Percentiles rank a stretch among this genome's conserved stretches.
These are phyloP conservation scores for Hyla sarda DNA, from an alignment of 2,113 vertebrate genomes.

Conservation along the genomic window DNA sequence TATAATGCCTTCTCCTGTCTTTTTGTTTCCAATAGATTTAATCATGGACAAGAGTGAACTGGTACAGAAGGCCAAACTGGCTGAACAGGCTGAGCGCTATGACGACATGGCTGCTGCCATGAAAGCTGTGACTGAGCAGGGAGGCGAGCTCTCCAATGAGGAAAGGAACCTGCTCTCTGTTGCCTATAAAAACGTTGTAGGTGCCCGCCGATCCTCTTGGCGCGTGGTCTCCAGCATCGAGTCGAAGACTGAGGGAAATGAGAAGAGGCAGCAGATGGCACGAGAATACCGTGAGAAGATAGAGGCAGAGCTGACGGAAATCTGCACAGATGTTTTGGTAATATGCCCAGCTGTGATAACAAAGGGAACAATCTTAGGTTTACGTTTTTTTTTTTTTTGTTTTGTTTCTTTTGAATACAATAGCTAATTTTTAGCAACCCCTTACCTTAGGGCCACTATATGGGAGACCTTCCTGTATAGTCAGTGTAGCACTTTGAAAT, in stretches of 20 bases:
- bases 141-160: slow-evolving; percentile 93
- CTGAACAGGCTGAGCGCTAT: slow-evolving; percentile 97
- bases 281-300: slow-evolving; percentile 95
- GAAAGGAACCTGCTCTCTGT: slow-evolving; percentile 97
- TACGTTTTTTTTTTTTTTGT: no score
- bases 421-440: no score
- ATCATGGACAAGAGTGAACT: slow-evolving; percentile 97
- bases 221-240: slow-evolving; percentile 97
- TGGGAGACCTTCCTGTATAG: no score
- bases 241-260: slow-evolving; percentile 92
- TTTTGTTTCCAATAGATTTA: slow-evolving; percentile 67
- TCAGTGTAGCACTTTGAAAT: no score
- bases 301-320: slow-evolving; percentile 92
- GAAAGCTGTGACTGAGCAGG: slow-evolving; percentile 95
- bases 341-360: neutral
- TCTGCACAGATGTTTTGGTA: slow-evolving; percentile 98
- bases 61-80: slow-evolving; percentile 97
- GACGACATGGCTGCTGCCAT: slow-evolving; percentile 98
- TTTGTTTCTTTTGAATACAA: no score
- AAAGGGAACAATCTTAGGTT: no score
- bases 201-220: slow-evolving; percentile 95
- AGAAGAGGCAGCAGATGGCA: slow-evolving; percentile 98
- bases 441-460: no score
- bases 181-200: slow-evolving; percentile 98
- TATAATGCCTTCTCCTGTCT: no score